Conservation (phyloP, 2,797 vertebrate species). For the Lithobates pipiens region DNA sequence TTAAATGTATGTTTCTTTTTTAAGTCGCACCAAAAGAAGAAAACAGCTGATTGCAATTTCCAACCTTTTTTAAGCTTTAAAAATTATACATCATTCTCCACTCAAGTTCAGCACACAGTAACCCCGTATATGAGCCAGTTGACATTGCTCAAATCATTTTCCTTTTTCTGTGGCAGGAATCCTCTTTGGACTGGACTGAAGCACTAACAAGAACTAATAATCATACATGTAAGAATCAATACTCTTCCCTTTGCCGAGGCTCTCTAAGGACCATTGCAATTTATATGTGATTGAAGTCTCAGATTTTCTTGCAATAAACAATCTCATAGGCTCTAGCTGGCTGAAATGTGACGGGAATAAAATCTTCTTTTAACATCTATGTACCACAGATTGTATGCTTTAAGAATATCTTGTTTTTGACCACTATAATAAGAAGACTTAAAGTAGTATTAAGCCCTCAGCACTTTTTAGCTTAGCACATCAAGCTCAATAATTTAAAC, state of each 20-base stretch:
- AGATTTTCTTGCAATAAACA: background rate
- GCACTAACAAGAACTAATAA: constrained; percentile 9
- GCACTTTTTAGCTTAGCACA: no score
- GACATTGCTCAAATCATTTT: background rate
- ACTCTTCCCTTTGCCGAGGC: background rate
- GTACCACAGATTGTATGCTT: no score
- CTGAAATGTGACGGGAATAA: background rate
- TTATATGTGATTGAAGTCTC: background rate
- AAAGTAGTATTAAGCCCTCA: no score
- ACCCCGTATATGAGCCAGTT: background rate
- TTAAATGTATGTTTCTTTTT: no score
- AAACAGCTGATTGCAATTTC: background rate
- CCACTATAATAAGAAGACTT: no score
- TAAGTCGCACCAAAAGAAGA: no score
- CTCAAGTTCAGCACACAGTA: background rate
- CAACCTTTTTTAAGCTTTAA: background rate
- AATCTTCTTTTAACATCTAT: background rate
- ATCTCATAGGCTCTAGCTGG: background rate
- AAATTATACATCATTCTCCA: background rate
- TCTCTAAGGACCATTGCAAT: background rate
- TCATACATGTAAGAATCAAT: constrained; percentile 13
- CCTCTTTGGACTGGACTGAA: background rate
- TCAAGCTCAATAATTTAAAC: no score
- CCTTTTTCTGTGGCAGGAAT: constrained; percentile 8
- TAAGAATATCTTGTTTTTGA: no score